Base-by-base conservation (phyloP, 2,888 invertebrate genomes). In the Pristionchus fissidentatus region DNA sequence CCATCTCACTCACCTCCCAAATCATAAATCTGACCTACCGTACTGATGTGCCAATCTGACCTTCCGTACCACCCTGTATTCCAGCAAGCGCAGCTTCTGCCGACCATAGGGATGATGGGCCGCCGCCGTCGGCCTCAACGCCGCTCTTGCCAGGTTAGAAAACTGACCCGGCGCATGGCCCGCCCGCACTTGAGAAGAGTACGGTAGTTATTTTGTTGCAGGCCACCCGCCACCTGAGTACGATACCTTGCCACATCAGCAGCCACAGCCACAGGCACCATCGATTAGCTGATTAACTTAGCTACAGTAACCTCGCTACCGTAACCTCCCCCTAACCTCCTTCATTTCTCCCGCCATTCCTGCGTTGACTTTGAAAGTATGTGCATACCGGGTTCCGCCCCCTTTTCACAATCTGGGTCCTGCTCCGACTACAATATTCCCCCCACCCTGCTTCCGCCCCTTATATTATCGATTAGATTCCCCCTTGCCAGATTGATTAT, bases 161-260 rank as follows among this genome's bases (percentile, higher is more conserved):
- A 4, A 10, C 22, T 10, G 38, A 2, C 41, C 32, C 22, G 22
- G 66, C 66, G 66, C 22, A 22, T 55, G 55, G n/a, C 41, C 66
- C 66, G 41, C 66, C n/a, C 66, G 38, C 35, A 38, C 66, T 41
- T 5, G 22, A 29, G 38, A 35, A 26, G 66, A 66, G n/a, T 66
- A 66, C 66, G 66, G 66, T 41, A 66, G 66, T 38, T 22, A 38
- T 38, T 22, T 66, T 66, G 66, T 66, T 66, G 38, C 38, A 66
- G 66, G 13, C 35, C 29, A 66, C 66, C 38, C 66, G 66, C 66
- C n/a, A n/a, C n/a, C 35, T 32, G 66, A 66, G 66, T 66, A 66
- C 66, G 66, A 66, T 38, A 66, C 66, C 38, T 38, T 19, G 66
- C 66, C 66, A 41, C 66, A 66, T 35, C 66, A 62, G 32, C 62